Percentiles rank a stretch among this genome's conserved stretches.
Conservation (phyloP, 2,888 invertebrate genomes). For the Cartodere bifasciata region DNA sequence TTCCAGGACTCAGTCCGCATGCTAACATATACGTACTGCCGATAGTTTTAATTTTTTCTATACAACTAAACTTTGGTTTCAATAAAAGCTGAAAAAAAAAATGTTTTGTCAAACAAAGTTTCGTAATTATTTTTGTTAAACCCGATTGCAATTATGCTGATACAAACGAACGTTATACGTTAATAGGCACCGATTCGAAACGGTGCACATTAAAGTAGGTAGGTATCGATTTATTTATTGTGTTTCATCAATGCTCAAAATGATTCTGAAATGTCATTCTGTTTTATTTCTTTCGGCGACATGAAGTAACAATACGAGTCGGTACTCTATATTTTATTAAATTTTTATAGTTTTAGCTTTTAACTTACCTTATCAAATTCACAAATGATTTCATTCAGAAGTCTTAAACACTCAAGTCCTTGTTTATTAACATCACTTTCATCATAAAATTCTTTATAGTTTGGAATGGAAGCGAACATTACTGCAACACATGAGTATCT, state of each 20-base stretch:
- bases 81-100: slow-evolving; percentile 55
- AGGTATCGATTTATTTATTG: too few relatives aligned
- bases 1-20: slow-evolving; percentile 80
- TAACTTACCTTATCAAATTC: slow-evolving; percentile 84
- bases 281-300: too few relatives aligned
- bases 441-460: slow-evolving; percentile 94
- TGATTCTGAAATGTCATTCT: too few relatives aligned
- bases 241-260: too few relatives aligned
- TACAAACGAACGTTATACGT: too few relatives aligned
- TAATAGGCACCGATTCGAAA: too few relatives aligned
- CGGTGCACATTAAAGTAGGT: too few relatives aligned
- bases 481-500: slow-evolving; percentile 87
- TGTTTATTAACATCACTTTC: slow-evolving; percentile 96
- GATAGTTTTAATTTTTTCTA: slow-evolving; percentile 98
- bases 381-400: slow-evolving; percentile 95
- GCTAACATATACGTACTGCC: slow-evolving; percentile 98
- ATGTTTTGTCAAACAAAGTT: slow-evolving; percentile 7
- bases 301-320: too few relatives aligned
- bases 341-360: neutral
- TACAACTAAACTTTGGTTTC: slow-evolving; percentile 88
- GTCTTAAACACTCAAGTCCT: slow-evolving; percentile 82
- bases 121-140: too few relatives aligned
- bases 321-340: neutral
- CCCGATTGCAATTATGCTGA: too few relatives aligned
- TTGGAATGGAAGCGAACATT: slow-evolving; percentile 97